phyloP scores from a whole-genome alignment of 2,888 invertebrate genomes.

The Apantesis nais region DNA sequence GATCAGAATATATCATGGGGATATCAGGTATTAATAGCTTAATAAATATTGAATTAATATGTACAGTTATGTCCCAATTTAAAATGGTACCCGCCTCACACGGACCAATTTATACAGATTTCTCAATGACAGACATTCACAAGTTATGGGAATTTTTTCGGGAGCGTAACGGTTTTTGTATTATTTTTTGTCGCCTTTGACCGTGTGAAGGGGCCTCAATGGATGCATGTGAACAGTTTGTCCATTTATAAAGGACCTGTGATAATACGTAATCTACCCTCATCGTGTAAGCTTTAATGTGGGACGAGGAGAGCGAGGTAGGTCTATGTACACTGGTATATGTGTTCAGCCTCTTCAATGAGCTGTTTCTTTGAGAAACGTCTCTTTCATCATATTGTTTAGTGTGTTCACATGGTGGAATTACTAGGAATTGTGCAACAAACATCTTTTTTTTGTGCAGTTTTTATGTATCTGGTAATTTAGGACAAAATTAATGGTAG shows the following conservation, averaged over 20 bases:
- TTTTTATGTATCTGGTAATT: not conserved
- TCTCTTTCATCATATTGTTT: slow-evolving; percentile 70
- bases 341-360: slow-evolving; percentile 72
- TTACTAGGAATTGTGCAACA: slow-evolving; percentile 58
- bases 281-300: slow-evolving; percentile 25
- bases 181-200: slow-evolving; percentile 82
- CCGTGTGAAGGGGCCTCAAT: slow-evolving; percentile 84
- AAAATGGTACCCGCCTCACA: slow-evolving; percentile 43
- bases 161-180: slow-evolving; percentile 84
- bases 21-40: slow-evolving; percentile 9
- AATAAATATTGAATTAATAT: slow-evolving; percentile 11
- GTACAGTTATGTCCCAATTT: slow-evolving; percentile 29
- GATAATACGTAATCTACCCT: slow-evolving; percentile 46
- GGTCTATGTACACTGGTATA: slow-evolving; percentile 59
- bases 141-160: slow-evolving; percentile 81
- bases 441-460: slow-evolving; percentile 25
- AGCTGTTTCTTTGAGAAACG: slow-evolving; percentile 73
- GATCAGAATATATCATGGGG: not conserved
- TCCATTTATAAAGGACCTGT: slow-evolving; percentile 61
- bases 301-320: slow-evolving; percentile 51
- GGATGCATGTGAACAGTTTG: slow-evolving; percentile 74
- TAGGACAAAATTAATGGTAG: not conserved
- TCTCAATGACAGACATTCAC: slow-evolving; percentile 82
- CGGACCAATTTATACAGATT: slow-evolving; percentile 56
- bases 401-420: slow-evolving; percentile 72